These are phyloP conservation scores for Glaucidium brasilianum DNA, from an alignment of 2,113 vertebrate species.

Conservation along the genomic window DNA sequence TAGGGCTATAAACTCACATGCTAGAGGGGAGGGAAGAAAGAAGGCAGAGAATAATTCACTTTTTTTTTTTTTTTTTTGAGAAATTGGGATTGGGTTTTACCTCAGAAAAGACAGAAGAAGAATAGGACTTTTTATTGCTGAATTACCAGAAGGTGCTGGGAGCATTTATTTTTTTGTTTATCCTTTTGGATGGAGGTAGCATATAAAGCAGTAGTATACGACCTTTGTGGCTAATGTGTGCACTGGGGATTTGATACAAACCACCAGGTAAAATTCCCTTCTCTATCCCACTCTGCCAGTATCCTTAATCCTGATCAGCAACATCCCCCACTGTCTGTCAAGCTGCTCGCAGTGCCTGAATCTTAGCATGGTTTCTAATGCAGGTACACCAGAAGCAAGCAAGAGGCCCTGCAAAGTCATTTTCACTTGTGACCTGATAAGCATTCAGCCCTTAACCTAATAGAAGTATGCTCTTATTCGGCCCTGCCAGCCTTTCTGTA, in stretches of 20 bases:
- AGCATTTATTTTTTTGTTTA: neutral
- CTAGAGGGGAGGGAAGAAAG: constrained; percentile 5
- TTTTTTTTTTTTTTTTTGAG: neutral
- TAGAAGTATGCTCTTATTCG: neutral
- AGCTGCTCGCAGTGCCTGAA: neutral
- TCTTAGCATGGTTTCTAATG: neutral
- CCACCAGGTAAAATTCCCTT: neutral
- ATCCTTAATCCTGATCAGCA: constrained; percentile 11
- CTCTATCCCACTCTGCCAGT: neutral
- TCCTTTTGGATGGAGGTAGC: neutral
- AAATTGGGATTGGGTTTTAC: neutral
- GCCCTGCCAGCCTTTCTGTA: neutral
- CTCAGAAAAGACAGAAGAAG: neutral
- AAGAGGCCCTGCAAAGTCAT: neutral
- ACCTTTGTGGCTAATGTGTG: neutral
- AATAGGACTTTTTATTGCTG: neutral
- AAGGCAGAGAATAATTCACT: constrained; percentile 7
- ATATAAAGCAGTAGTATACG: neutral
- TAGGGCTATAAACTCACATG: constrained; percentile 17
- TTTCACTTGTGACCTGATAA: neutral
- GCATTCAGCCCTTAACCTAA: neutral
- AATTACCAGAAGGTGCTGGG: neutral
- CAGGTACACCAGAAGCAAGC: neutral
- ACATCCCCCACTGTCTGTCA: neutral
- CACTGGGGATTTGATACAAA: neutral